phyloP scores from a whole-genome alignment of 2,797 vertebrate genomes.

The Anableps anableps region DNA sequence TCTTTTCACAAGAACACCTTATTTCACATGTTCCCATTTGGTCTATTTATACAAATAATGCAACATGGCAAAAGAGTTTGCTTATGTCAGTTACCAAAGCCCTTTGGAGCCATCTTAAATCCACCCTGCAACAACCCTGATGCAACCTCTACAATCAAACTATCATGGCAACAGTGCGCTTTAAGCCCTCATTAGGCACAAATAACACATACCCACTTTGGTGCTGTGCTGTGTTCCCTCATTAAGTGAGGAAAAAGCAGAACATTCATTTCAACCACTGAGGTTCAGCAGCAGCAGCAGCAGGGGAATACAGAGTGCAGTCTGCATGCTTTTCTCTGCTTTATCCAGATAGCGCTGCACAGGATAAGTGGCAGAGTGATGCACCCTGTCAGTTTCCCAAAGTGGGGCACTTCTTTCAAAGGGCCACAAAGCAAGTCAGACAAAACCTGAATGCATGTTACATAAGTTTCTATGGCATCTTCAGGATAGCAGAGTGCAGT shows the following conservation, averaged over 20 bases:
- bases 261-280: conserved; percentile 61
- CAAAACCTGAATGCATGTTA: conserved; percentile 27
- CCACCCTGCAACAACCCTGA: conserved; percentile 38
- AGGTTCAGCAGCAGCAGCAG: conserved; percentile 63
- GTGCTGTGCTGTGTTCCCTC: conserved; percentile 55
- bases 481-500: conserved; percentile 11
- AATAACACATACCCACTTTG: conserved; percentile 63
- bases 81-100: conserved; percentile 33
- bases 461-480: conserved; percentile 26
- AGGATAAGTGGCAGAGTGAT: conserved; percentile 40
- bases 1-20: conserved; percentile 25
- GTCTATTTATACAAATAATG: conserved; percentile 18
- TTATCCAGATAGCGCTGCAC: conserved; percentile 41
- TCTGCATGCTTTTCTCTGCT: conserved; percentile 39
- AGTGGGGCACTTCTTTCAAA: conserved; percentile 42
- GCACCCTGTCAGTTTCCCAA: conserved; percentile 39
- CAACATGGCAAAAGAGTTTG: conserved; percentile 24
- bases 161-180: conserved; percentile 45
- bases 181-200: conserved; percentile 66
- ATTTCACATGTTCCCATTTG: conserved; percentile 46
- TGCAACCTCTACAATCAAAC: conserved; percentile 49
- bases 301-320: conserved; percentile 58
- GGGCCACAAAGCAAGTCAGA: conserved; percentile 28
- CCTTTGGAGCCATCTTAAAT: conserved; percentile 29
- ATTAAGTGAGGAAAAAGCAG: conserved; percentile 62